Base-by-base conservation (phyloP, 1,140 invertebrate genomes). In the Drosophila guanche region DNA sequence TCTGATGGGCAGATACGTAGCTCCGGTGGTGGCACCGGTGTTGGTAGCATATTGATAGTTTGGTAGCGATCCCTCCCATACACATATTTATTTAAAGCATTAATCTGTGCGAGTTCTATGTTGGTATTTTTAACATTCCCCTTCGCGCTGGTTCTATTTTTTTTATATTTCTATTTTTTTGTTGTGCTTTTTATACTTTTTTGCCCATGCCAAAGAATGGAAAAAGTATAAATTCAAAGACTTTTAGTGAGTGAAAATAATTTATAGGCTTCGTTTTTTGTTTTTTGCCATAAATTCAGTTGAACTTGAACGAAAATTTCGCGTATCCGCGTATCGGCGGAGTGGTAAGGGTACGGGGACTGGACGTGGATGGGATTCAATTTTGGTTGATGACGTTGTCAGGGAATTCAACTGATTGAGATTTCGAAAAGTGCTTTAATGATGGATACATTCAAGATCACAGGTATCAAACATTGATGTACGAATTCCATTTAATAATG, bases 171-270 rank as follows among this genome's bases (percentile, higher is more conserved):
- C 16, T 73, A 54, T 20, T 40, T 48, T 48, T 16, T 37, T 37
- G 33, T 12, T 37, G 23, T 23, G 20, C 16, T 14, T 52, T 23
- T 0, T 8, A 7, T 45, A 12, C 12, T 51, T 66, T 50, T 67
- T 58, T 51, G 29, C 37, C 47, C 6, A 47, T 61, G 45, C 60
- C 65, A 56, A 67, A 79, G 58, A 66, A 65, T 51, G 62, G 46
- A 59, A 63, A 63, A 60, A 67, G 33, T 67, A 72, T 75, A 65
- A 50, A 71, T 85, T 52, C 79, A 40, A 67, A 63, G 81, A 89
- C 71, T 83, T 89, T 88, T 89, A 89, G 78, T 79, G 71, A 83
- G 84, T 88, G 60, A 79, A 84, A 66, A 71, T 89, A 83, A 88
- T 88, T 88, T 88, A 88, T 88, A 52, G 78, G 63, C 8, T 33